These are phyloP conservation scores for Loris lydekkerianus DNA, from an alignment of 2,797 vertebrate species.

Conservation along the genomic window DNA sequence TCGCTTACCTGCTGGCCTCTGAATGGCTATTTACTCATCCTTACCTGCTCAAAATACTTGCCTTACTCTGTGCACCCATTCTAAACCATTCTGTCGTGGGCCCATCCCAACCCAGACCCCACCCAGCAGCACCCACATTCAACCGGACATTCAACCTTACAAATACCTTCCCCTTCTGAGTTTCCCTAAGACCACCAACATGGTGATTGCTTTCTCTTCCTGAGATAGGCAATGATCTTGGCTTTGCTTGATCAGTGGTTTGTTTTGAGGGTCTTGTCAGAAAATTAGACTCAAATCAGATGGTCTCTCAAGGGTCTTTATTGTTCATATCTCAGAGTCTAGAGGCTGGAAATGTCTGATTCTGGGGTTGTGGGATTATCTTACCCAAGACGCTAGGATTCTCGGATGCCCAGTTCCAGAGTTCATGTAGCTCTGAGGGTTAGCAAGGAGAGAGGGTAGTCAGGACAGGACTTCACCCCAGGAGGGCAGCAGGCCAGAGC, in stretches of 20 bases:
- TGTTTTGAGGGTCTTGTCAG: background rate
- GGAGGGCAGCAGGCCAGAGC: background rate
- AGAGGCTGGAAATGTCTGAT: background rate
- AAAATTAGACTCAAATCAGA: background rate
- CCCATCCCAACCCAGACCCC: background rate
- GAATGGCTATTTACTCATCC: background rate
- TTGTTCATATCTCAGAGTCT: background rate
- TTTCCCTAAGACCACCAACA: background rate
- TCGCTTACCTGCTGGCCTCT: background rate
- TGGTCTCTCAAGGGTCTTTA: background rate
- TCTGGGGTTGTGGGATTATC: background rate
- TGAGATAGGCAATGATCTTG: background rate
- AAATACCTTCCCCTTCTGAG: background rate
- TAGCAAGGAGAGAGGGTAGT: background rate
- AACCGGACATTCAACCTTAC: background rate
- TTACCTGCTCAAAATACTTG: background rate
- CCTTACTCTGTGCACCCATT: background rate
- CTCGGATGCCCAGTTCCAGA: background rate
- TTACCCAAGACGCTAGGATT: background rate
- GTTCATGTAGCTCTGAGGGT: background rate
- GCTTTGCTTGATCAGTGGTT: background rate
- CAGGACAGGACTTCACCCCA: background rate
- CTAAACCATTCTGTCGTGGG: rapidly evolving
- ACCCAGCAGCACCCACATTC: background rate
- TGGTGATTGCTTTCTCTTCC: background rate